Conservation (phyloP, 2,113 vertebrate genomes). For the Trematomus loennbergii region DNA sequence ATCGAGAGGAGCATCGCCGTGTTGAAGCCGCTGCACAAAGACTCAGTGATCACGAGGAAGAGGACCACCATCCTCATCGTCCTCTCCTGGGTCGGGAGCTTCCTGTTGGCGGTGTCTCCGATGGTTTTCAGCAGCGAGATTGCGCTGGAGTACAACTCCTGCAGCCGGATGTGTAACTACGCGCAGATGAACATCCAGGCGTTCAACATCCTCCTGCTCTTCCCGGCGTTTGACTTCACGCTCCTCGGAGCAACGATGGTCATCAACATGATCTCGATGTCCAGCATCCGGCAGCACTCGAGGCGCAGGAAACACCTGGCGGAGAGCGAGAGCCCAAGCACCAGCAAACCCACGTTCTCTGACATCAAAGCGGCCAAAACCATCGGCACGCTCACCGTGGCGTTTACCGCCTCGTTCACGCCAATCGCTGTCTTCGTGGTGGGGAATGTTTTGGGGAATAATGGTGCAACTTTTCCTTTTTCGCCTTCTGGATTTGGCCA, state of each 20-base stretch:
- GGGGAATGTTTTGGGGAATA: slow-evolving; percentile 84
- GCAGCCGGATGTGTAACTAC: slow-evolving; percentile 88
- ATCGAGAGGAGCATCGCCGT: slow-evolving; percentile 85
- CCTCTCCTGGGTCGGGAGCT: slow-evolving; percentile 83
- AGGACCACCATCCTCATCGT: slow-evolving; percentile 81
- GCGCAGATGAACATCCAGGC: slow-evolving; percentile 71
- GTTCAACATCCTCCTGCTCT: slow-evolving; percentile 85
- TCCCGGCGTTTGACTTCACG: slow-evolving; percentile 85
- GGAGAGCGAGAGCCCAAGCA: slow-evolving; percentile 67
- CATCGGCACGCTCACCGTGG: slow-evolving; percentile 83
- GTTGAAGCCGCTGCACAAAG: slow-evolving; percentile 83
- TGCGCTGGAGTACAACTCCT: slow-evolving; percentile 84
- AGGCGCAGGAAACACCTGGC: slow-evolving; percentile 81
- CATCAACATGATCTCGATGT: slow-evolving; percentile 84
- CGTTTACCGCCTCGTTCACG: slow-evolving; percentile 84
- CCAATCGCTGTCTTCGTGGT: slow-evolving; percentile 87
- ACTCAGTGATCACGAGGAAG: slow-evolving; percentile 81
- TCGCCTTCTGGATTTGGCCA: slow-evolving; percentile 87
- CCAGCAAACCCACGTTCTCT: slow-evolving; percentile 81
- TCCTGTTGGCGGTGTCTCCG: slow-evolving; percentile 82
- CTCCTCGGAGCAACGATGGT: slow-evolving; percentile 83
- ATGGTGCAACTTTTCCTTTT: slow-evolving; percentile 87
- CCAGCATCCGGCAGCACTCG: slow-evolving; percentile 85
- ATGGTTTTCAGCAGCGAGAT: slow-evolving; percentile 83
- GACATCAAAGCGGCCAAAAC: slow-evolving; percentile 87